phyloP scores from a whole-genome alignment of 2,888 invertebrate genomes.

The Spicauda simplicius region DNA sequence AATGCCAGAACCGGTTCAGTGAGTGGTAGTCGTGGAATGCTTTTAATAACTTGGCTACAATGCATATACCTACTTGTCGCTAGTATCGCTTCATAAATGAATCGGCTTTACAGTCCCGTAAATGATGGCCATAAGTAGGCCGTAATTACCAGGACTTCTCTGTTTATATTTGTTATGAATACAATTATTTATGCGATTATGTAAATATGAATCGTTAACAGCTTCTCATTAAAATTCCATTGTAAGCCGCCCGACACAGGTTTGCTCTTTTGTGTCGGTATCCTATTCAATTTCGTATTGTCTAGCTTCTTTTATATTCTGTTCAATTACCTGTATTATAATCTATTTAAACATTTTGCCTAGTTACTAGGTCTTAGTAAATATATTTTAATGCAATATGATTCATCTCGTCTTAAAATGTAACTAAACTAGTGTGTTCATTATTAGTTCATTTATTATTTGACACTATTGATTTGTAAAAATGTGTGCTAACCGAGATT shows the following conservation, averaged over 20 bases:
- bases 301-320: constrained; percentile 46
- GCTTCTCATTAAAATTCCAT: constrained; percentile 78
- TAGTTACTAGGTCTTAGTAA: too few species aligned
- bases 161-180: constrained; percentile 72
- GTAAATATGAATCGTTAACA: constrained; percentile 73
- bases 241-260: constrained; percentile 64
- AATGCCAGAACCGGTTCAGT: constrained; percentile 35
- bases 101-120: neutral
- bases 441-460: too few species aligned
- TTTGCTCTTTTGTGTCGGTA: constrained; percentile 63
- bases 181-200: constrained; percentile 77
- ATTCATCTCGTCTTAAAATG: too few species aligned
- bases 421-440: too few species aligned
- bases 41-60: constrained; percentile 3
- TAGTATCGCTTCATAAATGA: neutral
- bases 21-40: constrained; percentile 42
- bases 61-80: neutral
- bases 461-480: too few species aligned
- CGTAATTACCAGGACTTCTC: constrained; percentile 52
- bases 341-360: constrained; percentile 25
- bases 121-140: neutral
- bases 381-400: too few species aligned
- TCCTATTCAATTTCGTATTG: constrained; percentile 60
- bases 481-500: neutral
- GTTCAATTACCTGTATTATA: constrained; percentile 44